Evolutionary conservation across 2,888 invertebrate species (phyloP).

Genomic region (Rhagonycha lutea): DNA sequence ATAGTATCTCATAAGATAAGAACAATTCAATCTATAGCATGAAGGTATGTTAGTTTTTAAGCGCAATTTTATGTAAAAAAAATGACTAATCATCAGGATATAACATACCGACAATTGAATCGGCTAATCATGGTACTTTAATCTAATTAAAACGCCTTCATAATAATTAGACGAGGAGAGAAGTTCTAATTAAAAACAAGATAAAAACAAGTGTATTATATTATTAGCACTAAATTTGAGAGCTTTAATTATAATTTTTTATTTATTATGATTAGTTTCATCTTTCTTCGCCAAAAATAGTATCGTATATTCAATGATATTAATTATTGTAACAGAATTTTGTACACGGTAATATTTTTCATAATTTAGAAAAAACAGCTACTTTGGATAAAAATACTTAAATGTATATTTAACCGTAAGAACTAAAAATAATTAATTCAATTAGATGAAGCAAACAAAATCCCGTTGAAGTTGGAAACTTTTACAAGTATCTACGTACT

Average conservation of each 20-base stretch:
- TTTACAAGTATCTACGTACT: background rate
- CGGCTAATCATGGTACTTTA: background rate
- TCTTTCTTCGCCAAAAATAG: background rate
- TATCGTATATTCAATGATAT: background rate
- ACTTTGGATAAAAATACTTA: background rate
- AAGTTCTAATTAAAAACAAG: background rate
- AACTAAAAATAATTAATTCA: background rate
- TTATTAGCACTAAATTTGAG: background rate
- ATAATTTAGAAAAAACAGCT: background rate
- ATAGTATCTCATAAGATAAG: background rate
- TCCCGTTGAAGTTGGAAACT: background rate
- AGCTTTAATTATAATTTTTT: background rate
- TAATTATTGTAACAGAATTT: background rate
- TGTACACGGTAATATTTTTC: background rate
- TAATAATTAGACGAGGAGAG: background rate
- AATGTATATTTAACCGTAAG: background rate
- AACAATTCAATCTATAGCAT: background rate
- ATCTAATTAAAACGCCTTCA: background rate
- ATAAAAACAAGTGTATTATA: background rate
- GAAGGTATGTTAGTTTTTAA: background rate
- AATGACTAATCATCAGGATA: background rate
- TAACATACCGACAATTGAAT: background rate
- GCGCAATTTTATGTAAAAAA: background rate
- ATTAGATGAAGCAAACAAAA: conserved; percentile 1
- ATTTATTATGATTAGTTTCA: background rate